Percentiles rank a stretch among this genome's conserved stretches.
Evolutionary conservation across 1,140 invertebrate genomes (phyloP).

Genomic region (Caenorhabditis remanei): DNA sequence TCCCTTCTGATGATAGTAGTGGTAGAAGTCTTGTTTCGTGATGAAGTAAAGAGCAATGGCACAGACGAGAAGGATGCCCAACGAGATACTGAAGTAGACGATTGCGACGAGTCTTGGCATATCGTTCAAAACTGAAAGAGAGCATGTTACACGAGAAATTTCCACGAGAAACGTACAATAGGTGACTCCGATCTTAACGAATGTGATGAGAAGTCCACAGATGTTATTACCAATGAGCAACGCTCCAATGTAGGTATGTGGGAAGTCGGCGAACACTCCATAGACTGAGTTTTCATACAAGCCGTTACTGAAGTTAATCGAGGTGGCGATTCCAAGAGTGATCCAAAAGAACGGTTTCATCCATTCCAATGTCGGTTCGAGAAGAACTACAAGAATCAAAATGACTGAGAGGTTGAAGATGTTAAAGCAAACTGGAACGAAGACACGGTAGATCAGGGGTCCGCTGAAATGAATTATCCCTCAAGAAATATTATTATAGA

Average conservation of each 20-base stretch:
- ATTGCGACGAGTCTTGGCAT: constrained; percentile 45
- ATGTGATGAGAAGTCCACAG: constrained; percentile 59
- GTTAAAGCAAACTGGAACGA: constrained; percentile 60
- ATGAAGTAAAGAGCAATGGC: constrained; percentile 39
- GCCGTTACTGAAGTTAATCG: constrained; percentile 60
- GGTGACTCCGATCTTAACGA: constrained; percentile 56
- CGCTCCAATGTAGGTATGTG: constrained; percentile 57
- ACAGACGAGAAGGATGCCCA: constrained; percentile 59
- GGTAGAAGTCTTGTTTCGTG: constrained; percentile 59
- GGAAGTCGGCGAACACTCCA: constrained; percentile 61
- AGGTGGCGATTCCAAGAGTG: constrained; percentile 48
- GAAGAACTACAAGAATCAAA: constrained; percentile 12
- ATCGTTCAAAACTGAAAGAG: constrained; percentile 51
- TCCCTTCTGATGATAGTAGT: constrained; percentile 56
- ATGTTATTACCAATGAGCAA: constrained; percentile 62
- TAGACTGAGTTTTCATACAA: constrained; percentile 61
- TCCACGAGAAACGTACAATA: constrained; percentile 36
- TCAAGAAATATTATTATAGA: neutral
- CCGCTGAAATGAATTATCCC: constrained; percentile 53
- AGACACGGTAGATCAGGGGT: constrained; percentile 57
- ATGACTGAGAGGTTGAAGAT: constrained; percentile 50
- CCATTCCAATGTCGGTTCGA: constrained; percentile 19
- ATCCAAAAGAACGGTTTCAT: constrained; percentile 58
- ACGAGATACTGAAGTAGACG: constrained; percentile 61
- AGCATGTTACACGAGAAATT: neutral